Evolutionary conservation across 2,113 vertebrate genomes (phyloP).

Genomic region (Oophaga pumilio): DNA sequence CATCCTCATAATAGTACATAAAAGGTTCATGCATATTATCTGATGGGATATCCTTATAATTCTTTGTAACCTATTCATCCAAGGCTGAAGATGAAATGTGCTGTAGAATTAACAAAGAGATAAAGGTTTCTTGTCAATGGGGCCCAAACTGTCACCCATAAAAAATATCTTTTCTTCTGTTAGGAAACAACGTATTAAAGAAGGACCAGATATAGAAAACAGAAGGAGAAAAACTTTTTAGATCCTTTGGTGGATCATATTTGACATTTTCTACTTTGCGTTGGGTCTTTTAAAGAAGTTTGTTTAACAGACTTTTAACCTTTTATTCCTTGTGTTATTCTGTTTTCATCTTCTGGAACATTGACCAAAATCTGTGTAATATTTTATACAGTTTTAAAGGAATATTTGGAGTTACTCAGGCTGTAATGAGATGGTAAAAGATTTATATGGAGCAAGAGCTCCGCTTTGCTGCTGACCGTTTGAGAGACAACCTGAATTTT

Average conservation of each 20-base stretch:
- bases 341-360: constrained; percentile 74
- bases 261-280: constrained; percentile 71
- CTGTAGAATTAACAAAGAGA: constrained; percentile 75
- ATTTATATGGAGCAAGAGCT: constrained; percentile 72
- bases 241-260: constrained; percentile 70
- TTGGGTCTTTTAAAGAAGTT: constrained; percentile 71
- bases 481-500: background rate
- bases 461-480: constrained; percentile 66
- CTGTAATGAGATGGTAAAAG: constrained; percentile 65
- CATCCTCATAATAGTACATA: constrained; percentile 73
- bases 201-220: constrained; percentile 70
- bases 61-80: constrained; percentile 71
- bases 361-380: constrained; percentile 69
- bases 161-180: constrained; percentile 71
- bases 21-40: constrained; percentile 76
- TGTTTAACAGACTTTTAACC: constrained; percentile 70
- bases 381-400: constrained; percentile 68
- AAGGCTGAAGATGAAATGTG: constrained; percentile 73
- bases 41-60: constrained; percentile 72
- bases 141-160: constrained; percentile 68
- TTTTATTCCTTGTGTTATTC: constrained; percentile 69
- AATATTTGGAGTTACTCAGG: constrained; percentile 65
- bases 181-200: constrained; percentile 73
- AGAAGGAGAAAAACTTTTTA: constrained; percentile 69
- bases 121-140: constrained; percentile 72